Percentiles rank a stretch among this genome's conserved stretches.
These are phyloP conservation scores for Parauchenoglanis punctatus DNA, from an alignment of 2,797 vertebrate genomes.

Conservation along the genomic window DNA sequence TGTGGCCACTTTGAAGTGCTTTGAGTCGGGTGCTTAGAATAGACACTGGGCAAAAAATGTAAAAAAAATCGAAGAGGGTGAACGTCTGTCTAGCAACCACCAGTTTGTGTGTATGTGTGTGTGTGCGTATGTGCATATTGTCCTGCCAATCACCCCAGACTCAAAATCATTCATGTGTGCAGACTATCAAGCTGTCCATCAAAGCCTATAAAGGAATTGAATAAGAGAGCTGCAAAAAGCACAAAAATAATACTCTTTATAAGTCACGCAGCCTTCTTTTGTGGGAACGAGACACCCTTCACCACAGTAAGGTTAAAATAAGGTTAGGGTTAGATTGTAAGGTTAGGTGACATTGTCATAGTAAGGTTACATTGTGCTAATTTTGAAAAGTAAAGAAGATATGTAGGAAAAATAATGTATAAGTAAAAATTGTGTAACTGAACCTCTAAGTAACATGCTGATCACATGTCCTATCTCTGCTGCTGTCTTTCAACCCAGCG, in stretches of 20 bases:
- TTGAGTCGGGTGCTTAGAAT: constrained; percentile 64
- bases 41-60: constrained; percentile 66
- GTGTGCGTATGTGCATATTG: constrained; percentile 23
- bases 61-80: constrained; percentile 53
- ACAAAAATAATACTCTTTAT: constrained; percentile 49
- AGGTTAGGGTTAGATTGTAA: neutral
- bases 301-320: constrained; percentile 63
- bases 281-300: constrained; percentile 70
- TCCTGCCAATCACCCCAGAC: constrained; percentile 48
- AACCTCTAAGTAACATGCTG: constrained; percentile 71
- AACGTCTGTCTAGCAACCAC: constrained; percentile 68
- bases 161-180: constrained; percentile 66
- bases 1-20: constrained; percentile 73
- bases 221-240: constrained; percentile 2
- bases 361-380: neutral
- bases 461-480: constrained; percentile 69
- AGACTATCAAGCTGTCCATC: constrained; percentile 69
- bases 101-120: constrained; percentile 31
- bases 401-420: constrained; percentile 49
- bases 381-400: constrained; percentile 16
- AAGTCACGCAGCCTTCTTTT: constrained; percentile 58
- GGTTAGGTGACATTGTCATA: neutral
- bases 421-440: constrained; percentile 60
- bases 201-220: constrained; percentile 50
- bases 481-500: constrained; percentile 60